Evolutionary conservation across 2,888 invertebrate genomes (phyloP), one percentile per base, ranked within the genome.

Genomic region (Heliconius erato): DNA sequence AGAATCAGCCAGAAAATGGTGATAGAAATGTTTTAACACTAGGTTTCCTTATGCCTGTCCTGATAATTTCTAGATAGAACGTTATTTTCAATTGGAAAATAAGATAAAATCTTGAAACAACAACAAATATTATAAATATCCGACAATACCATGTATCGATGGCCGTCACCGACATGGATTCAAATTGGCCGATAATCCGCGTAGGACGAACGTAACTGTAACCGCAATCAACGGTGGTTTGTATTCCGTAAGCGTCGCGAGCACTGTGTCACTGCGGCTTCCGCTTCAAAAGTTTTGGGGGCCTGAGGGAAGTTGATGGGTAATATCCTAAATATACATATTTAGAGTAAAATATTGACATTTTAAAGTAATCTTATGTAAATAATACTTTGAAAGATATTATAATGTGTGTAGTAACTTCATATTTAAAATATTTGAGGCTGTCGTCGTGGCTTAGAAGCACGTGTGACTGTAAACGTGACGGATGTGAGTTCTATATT

Each of bases 161-260:
- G 28, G 59, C 3, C 65, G 77, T 26, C 40, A 63, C 65, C 77
- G 49, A 28, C 44, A 63, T 59, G 54, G 28, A 35, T 28, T 79
- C 77, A 77, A 81, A 83, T 83, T 81, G 79, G 76, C 76, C 81
- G 71, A 77, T 82, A 79, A 82, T 77, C 80, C 80, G 81, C 82
- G 85, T 85, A 82, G 85, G 85, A 78, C 49, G 85, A 49, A 71
- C 44, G 68, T 86, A 86, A 86, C 86, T 85, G 86, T 86, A 84
- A 74, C 23, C 49, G 78, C 79, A 72, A 82, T 83, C 82, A 82
- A 80, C 67, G 63, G 88, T 89, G 86, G 90, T 91, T 91, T 89
- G 91, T 91, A 90, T 90, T 89, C 92, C 90, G 86, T 89, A 89
- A 88, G 87, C 87, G 90, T 87, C 65, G 72, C 40, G 74, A 79